Conservation (phyloP, 92 coral and sea anemone species). For the Blastomussa wellsi region DNA sequence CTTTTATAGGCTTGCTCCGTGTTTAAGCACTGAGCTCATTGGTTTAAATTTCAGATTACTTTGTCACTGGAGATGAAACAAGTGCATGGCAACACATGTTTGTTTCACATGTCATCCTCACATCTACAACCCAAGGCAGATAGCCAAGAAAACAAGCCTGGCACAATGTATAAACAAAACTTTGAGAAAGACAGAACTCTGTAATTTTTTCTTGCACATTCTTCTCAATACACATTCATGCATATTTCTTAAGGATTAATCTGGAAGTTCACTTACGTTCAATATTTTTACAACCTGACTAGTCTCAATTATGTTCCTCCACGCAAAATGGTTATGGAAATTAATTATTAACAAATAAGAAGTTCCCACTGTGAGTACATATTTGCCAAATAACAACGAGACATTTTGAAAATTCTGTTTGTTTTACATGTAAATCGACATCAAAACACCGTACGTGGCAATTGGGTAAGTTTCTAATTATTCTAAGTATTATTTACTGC, state of each 20-base stretch:
- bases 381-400: slow-evolving; percentile 8
- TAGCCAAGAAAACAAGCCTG: neutral
- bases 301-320: neutral
- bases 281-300: neutral
- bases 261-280: neutral
- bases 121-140: neutral
- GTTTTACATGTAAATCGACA: neutral
- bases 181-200: neutral
- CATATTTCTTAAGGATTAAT: neutral
- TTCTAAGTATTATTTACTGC: neutral
- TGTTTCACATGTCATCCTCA: neutral
- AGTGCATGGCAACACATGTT: neutral
- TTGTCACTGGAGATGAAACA: neutral
- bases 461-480: neutral
- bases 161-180: neutral
- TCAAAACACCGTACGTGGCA: neutral
- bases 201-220: neutral
- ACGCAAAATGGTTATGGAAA: neutral
- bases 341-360: neutral
- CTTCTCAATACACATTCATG: neutral
- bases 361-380: slow-evolving; percentile 11
- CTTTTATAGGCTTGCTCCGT: too few species aligned
- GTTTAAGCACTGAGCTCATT: neutral
- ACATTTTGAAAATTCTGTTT: neutral
- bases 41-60: neutral